phyloP scores from a whole-genome alignment of 1,140 invertebrate species.

The Trissolcus basalis region DNA sequence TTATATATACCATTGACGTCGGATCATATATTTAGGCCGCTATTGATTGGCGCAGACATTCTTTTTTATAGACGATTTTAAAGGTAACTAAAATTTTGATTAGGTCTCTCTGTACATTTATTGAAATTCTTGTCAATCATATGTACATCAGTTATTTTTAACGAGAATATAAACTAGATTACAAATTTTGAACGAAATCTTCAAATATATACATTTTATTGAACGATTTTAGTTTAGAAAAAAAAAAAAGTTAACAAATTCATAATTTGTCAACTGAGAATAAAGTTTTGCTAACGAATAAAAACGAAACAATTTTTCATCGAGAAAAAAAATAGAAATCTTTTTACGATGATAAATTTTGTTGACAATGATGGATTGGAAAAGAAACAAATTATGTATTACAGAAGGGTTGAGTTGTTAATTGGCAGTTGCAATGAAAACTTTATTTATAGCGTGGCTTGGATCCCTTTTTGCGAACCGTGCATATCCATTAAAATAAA shows the following conservation, averaged over 20 bases:
- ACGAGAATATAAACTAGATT: too few species aligned
- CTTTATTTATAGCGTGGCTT: constrained; percentile 32
- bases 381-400: constrained; percentile 43
- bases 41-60: background rate
- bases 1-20: constrained; percentile 10
- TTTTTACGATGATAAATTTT: constrained; percentile 32
- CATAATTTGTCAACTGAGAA: too few species aligned
- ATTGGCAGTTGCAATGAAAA: constrained; percentile 27
- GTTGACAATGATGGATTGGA: constrained; percentile 38
- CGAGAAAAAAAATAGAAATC: background rate
- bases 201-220: too few species aligned
- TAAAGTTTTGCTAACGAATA: too few species aligned
- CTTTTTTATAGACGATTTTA: background rate
- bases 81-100: too few species aligned
- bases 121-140: too few species aligned
- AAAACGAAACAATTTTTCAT: background rate
- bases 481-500: constrained; percentile 33
- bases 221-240: too few species aligned
- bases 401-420: constrained; percentile 26
- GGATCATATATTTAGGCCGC: background rate
- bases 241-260: too few species aligned
- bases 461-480: constrained; percentile 11
- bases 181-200: too few species aligned
- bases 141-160: too few species aligned
- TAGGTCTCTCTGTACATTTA: too few species aligned